Base-by-base conservation (phyloP, 2,113 vertebrate genomes). In the Hylia prasina region DNA sequence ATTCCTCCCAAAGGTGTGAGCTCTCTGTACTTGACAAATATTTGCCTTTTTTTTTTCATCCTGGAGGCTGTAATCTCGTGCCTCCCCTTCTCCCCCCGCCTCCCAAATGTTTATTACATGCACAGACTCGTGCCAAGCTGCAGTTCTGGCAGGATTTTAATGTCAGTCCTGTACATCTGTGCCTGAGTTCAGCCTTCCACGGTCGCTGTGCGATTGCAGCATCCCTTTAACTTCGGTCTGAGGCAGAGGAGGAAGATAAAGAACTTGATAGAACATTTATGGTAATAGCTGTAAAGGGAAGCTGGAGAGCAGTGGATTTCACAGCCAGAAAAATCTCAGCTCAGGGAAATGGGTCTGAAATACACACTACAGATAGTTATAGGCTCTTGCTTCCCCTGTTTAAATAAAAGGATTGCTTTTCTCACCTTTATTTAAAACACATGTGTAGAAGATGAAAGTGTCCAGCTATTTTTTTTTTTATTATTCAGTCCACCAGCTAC, bases 401-500 rank as follows among this genome's bases (percentile, higher is more conserved):
- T 92, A 94, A 97, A 96, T 97, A 96, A 97, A 97, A 96, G 96
- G 95, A 94, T 96, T 96, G 90, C 96, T 96, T 96, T 93, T 95
- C 89, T 95, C 90, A 93, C 92, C 96, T 95, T 92, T 96, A 96
- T 97, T 97, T 96, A 96, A 97, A 97, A 97, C 96, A 96, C 94
- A 81, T 28, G 96, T 93, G 95, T 94, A 47, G 96, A 72, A 96
- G 96, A 97, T 97, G 90, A 97, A 97, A 97, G 96, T 89, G 96
- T 94, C 96, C 95, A 92, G 96, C 96, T 95, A 96, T 96, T 96
- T 97, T n/a, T 96, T 97, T n/a, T 96, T 97, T 96, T 96, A 96
- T 97, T 97, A 96, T 97, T 95, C 96, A 94, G 90, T 96, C 95
- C 86, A 96, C 93, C 93, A 82, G 88, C 96, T 87, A 39, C 88